Base-by-base conservation (phyloP, 23 tunicate genomes). In the Ascidia mentula region DNA sequence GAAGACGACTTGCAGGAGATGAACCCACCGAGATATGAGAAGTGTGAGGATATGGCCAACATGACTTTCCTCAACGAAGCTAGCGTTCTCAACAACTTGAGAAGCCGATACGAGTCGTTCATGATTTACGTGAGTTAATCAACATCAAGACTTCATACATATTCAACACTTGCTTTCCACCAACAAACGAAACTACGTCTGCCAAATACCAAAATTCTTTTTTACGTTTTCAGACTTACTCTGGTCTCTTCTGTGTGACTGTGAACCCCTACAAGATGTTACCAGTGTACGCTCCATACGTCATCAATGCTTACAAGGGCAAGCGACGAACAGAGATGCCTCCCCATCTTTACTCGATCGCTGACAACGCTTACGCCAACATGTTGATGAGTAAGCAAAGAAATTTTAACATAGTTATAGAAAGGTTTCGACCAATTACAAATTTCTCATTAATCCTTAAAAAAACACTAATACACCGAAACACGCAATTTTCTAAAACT, bases 51-150 rank as follows among this genome's bases (percentile, higher is more conserved):
- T 78, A 92, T 92, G 97, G 97, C 86, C 32, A 79, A 79, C 86
- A 92, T 92, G 97, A 92, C 97, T 69, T 89, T 88, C 82, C 85
- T 92, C 26, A 87, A 87, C 81, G 97, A 92, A 73, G 97, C 97
- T 22, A 76, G 87, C 40, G 97, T 91, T 34, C 74, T 91, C 28
- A 91, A 91, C 80, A 91, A 91, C 59, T 78, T 91, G 60, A 69
- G 89, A 61, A 59, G 76, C 26, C 84, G 97, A 30, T 91, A 91
- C 72, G 97, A 85, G 42, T 72, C 90, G 22, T 91, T 91, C 72
- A 91, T 91, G 97, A 91, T 91, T 45, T 91, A 91, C 73, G 97
- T 86, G 78, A 77, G 87, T 82, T 69, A 46, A 7, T 53, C 53
- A 12, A 75, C 7, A 75, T 4, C 8, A 37, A 39, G 20, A 75